Base-by-base conservation (phyloP, 2,888 invertebrate species). In the Lepidochitona cinerea region DNA sequence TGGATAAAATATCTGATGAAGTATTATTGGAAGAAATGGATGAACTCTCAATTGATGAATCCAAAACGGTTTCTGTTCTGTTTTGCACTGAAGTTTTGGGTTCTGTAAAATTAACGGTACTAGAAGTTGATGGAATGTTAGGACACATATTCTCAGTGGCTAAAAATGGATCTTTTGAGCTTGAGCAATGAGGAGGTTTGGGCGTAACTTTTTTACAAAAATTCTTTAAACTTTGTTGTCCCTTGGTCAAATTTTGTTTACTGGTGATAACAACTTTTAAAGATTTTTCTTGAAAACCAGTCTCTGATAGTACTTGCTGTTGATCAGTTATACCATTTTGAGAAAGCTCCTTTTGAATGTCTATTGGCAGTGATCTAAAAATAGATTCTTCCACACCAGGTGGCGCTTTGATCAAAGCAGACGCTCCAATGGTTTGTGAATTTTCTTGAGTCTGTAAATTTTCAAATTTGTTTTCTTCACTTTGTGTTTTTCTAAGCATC, bases 281-380 rank as follows among this genome's bases (percentile, higher is more conserved):
- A n/a, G n/a, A n/a, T n/a, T n/a, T n/a, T n/a, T n/a, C n/a, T n/a
- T n/a, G n/a, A n/a, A n/a, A n/a, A n/a, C n/a, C n/a, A n/a, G n/a
- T n/a, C n/a, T 41, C 9, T 41, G 41, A 12, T 18, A 41, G 41
- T 12, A 41, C 41, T 9, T 41, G 9, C 41, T 41, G n/a, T n/a
- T n/a, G n/a, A n/a, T n/a, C n/a, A n/a, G n/a, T n/a, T n/a, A 41
- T 12, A 41, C 18, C 18, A 18, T 41, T 18, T 23, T 23, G 12
- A 26, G 81, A 68, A 14, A 84, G 66, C 67, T 87, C 87, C n/a
- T 79, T 68, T 59, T 83, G 83, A 41, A 86, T 83, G 14, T 84
- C 83, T 35, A 74, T 32, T 33, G 87, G 85, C 29, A 86, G 73
- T 14, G 74, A 71, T 23, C 36, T n/a, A 75, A 85, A 86, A 23